Evolutionary conservation across 2,888 invertebrate species (phyloP), one percentile per base, ranked within the genome.

Genomic region (Cosmorhoe ocellata): DNA sequence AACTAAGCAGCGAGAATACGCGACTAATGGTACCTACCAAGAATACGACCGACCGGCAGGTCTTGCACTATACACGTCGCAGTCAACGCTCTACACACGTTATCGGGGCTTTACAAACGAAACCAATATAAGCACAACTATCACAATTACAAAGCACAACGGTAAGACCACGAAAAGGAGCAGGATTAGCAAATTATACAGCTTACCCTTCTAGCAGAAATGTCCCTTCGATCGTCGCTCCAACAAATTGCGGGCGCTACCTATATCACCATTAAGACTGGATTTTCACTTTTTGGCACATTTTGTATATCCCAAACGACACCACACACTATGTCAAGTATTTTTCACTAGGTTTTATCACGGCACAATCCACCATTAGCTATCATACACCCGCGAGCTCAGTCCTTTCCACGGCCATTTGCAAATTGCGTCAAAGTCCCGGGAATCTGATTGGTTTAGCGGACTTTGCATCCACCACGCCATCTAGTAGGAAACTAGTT

Each of bases 361-460:
- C 84, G 74, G 76, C 79, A 76, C 81, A 76, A 77, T 79, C 77
- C 82, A 89, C 81, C 85, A 86, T 88, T 47, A 84, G 78, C 81
- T 82, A 44, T 84, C 84, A 82, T 81, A 86, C 81, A 87, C 83
- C 84, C 79, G 87, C 78, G 81, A 84, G 83, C 79, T 81, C 84
- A 65, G 83, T 86, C 85, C 88, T 87, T 83, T 85, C 85, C 85
- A 87, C 90, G 89, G 90, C 90, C 90, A 91, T 91, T 90, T 91
- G 90, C 90, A 91, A 90, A 91, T 90, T 90, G 90, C 90, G 89
- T 89, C 90, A 90, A 90, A 90, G 79, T 82, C 79, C 76, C 80
- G 80, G 71, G 64, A 76, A 74, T 73, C 71, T 81, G 83, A 91
- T 91, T 90, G 90, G 90, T 76, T 65, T 81, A 77, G 75, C 80